Percentiles rank a stretch among this genome's conserved stretches.
Evolutionary conservation across 35 echinoderm and acorn worm genomes (phyloP).

Genomic region (Eucidaris tribuloides): DNA sequence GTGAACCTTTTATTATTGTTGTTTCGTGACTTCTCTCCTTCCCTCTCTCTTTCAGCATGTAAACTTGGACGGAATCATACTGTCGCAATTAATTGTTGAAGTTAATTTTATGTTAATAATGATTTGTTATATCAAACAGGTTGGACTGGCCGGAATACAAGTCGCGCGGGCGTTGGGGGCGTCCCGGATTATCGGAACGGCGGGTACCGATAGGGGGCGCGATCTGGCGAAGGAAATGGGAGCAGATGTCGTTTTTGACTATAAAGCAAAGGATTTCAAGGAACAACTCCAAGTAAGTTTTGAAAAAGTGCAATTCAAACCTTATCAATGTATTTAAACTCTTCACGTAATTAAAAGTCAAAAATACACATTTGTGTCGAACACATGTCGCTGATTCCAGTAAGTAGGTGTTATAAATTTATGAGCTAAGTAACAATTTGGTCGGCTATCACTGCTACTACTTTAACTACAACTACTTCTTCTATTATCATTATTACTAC

Average conservation of each 20-base stretch:
- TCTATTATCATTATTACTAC: too few relatives aligned
- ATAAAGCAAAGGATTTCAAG: slow-evolving; percentile 49
- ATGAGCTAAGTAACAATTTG: too few relatives aligned
- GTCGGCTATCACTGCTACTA: too few relatives aligned
- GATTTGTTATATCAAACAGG: slow-evolving; percentile 24
- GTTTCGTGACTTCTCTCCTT: too few relatives aligned
- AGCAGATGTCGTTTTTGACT: slow-evolving; percentile 62
- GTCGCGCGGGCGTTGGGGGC: slow-evolving; percentile 50
- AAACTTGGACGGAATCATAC: neutral
- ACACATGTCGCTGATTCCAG: too few relatives aligned
- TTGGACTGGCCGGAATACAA: slow-evolving; percentile 63
- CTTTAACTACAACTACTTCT: too few relatives aligned
- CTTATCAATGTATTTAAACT: too few relatives aligned
- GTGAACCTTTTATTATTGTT: too few relatives aligned
- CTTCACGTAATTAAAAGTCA: too few relatives aligned
- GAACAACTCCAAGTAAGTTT: slow-evolving; percentile 36
- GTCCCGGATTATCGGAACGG: slow-evolving; percentile 50
- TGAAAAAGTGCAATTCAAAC: too few relatives aligned
- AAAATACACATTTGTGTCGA: too few relatives aligned
- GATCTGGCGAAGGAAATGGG: slow-evolving; percentile 42
- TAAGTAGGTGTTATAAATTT: too few relatives aligned
- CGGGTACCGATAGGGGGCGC: slow-evolving; percentile 48
- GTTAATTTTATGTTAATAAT: neutral
- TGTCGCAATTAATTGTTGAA: neutral
- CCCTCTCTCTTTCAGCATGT: neutral